These are phyloP conservation scores for Cyclura pinguis DNA, from an alignment of 2,797 vertebrate species.

Conservation along the genomic window DNA sequence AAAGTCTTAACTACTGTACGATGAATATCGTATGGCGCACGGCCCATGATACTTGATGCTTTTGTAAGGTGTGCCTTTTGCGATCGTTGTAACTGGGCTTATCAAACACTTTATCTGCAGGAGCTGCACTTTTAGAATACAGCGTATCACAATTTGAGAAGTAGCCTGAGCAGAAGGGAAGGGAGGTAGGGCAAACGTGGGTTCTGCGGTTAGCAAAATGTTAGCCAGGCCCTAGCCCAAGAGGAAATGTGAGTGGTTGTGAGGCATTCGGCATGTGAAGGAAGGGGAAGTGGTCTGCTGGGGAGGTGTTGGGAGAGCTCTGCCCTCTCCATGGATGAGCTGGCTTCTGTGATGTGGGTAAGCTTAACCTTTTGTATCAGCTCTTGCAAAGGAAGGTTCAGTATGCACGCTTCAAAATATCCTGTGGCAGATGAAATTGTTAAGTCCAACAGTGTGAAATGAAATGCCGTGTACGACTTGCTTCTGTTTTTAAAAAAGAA, in stretches of 20 bases:
- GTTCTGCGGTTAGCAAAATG: slow-evolving; percentile 51
- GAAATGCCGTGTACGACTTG: neutral
- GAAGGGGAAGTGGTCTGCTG: slow-evolving; percentile 64
- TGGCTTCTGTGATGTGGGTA: slow-evolving; percentile 53
- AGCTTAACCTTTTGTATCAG: slow-evolving; percentile 50
- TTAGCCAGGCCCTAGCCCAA: slow-evolving; percentile 38
- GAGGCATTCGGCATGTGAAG: slow-evolving; percentile 29
- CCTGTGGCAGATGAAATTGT: neutral
- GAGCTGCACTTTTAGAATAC: too few relatives aligned
- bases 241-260: slow-evolving; percentile 53
- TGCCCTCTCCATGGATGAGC: slow-evolving; percentile 50
- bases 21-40: too few relatives aligned
- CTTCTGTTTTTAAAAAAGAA: slow-evolving; percentile 9
- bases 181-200: slow-evolving; percentile 38
- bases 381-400: neutral
- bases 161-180: neutral
- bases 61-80: neutral
- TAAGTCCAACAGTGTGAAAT: slow-evolving; percentile 15
- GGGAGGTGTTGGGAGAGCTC: slow-evolving; percentile 37
- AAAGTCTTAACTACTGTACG: neutral
- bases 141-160: slow-evolving; percentile 29
- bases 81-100: neutral
- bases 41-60: neutral
- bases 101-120: neutral
- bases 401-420: neutral